Percentiles rank a stretch among this genome's conserved stretches.
phyloP scores from a whole-genome alignment of 2,797 vertebrate species.

The Eospalax fontanierii region DNA sequence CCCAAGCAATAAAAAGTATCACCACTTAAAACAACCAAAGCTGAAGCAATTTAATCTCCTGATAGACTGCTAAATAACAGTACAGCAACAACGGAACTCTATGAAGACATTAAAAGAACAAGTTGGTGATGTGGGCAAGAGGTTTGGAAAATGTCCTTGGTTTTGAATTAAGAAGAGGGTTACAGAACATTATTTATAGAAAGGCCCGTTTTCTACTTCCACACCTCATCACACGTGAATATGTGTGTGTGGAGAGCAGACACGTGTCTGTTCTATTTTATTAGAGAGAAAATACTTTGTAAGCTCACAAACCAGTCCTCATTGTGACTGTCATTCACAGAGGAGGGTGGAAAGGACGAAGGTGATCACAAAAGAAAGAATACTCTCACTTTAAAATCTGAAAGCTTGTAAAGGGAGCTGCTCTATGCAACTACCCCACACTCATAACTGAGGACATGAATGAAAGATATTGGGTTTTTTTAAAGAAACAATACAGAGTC shows the following conservation, averaged over 20 bases:
- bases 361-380: neutral
- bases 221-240: neutral
- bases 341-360: neutral
- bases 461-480: constrained; percentile 39
- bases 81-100: neutral
- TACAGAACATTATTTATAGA: neutral
- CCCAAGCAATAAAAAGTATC: neutral
- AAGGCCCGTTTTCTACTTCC: constrained; percentile 25
- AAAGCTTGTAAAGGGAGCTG: neutral
- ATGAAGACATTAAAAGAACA: neutral
- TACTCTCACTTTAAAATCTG: neutral
- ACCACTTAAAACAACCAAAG: neutral
- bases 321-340: neutral
- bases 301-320: neutral
- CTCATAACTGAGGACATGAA: neutral
- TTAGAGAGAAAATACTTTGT: constrained; percentile 40
- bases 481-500: neutral
- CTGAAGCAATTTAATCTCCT: neutral
- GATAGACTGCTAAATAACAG: neutral
- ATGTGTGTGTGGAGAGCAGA: neutral
- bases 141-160: neutral
- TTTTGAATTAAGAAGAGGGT: neutral
- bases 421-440: neutral
- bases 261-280: neutral
- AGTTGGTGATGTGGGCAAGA: neutral